phyloP scores from a whole-genome alignment of 2,113 vertebrate genomes.

The Plestiodon gilberti region DNA sequence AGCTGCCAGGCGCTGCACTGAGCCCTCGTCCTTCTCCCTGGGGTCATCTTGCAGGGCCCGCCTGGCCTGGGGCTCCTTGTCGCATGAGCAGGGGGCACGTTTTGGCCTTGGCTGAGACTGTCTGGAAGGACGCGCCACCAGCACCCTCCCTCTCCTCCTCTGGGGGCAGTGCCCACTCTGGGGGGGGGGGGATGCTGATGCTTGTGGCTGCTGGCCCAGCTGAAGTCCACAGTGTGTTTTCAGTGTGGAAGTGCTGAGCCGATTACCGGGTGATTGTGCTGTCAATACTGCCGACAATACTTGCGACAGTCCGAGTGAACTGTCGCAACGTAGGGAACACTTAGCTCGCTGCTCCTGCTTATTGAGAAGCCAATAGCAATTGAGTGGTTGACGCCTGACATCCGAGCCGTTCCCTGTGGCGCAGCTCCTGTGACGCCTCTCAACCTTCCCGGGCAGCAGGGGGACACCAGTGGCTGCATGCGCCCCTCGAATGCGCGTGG shows the following conservation, averaged over 20 bases:
- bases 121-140: neutral
- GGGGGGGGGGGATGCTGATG: slow-evolving; percentile 4
- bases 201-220: slow-evolving; percentile 28
- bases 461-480: accelerated
- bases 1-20: neutral
- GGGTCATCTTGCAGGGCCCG: too few species aligned
- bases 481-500: neutral
- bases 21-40: neutral
- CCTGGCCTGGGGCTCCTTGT: neutral
- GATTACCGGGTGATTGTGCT: slow-evolving; percentile 95
- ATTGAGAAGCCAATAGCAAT: slow-evolving; percentile 99
- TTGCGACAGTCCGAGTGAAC: slow-evolving; percentile 90
- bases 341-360: slow-evolving; percentile 90
- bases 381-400: slow-evolving; percentile 91
- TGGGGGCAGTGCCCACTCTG: accelerated
- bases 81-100: neutral
- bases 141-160: neutral
- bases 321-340: slow-evolving; percentile 86
- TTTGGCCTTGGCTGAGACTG: neutral
- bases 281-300: slow-evolving; percentile 95
- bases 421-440: slow-evolving; percentile 59
- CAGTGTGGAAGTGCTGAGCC: slow-evolving; percentile 78
- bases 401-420: slow-evolving; percentile 78
- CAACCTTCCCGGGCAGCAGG: neutral
- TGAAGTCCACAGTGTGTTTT: slow-evolving; percentile 78